Evolutionary conservation across 2,113 vertebrate species (phyloP).

Genomic region (Ranitomeya variabilis): DNA sequence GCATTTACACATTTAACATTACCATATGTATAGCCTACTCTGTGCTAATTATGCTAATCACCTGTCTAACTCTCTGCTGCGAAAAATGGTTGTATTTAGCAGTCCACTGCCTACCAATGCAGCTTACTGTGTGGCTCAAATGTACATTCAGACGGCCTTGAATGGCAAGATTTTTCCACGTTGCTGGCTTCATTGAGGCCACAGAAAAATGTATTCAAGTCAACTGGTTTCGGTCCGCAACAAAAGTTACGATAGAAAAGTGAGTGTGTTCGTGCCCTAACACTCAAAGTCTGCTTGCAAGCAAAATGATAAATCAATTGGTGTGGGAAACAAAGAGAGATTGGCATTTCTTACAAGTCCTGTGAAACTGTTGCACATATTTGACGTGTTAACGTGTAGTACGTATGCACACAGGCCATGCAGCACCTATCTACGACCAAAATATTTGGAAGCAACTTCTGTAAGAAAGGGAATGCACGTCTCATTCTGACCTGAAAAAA

Average conservation of each 20-base stretch:
- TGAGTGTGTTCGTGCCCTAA: constrained; percentile 81
- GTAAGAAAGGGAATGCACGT: neutral
- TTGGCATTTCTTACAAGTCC: constrained; percentile 52
- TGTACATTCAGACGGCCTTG: constrained; percentile 97
- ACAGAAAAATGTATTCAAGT: constrained; percentile 92
- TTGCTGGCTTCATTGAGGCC: constrained; percentile 99
- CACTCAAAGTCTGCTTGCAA: constrained; percentile 84
- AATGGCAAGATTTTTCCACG: constrained; percentile 99
- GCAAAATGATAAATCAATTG: constrained; percentile 91
- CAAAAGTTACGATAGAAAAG: constrained; percentile 84
- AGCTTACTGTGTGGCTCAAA: constrained; percentile 96
- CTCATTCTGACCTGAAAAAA: neutral
- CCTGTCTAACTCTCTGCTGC: constrained; percentile 93
- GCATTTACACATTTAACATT: constrained; percentile 92
- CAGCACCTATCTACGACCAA: neutral
- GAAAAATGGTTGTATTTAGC: constrained; percentile 99
- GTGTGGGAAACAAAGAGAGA: constrained; percentile 79
- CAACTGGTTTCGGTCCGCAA: constrained; percentile 88
- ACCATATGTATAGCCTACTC: constrained; percentile 98
- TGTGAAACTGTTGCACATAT: constrained; percentile 49
- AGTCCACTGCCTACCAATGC: constrained; percentile 98
- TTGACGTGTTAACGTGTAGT: neutral
- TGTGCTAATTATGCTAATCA: constrained; percentile 99
- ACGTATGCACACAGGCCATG: neutral
- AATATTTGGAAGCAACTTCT: neutral